A percentile compares a stretch with the other conserved stretches of the same genome.
These are phyloP conservation scores for Tanytarsus gracilentus DNA, from an alignment of 2,888 invertebrate species.

Conservation along the genomic window DNA sequence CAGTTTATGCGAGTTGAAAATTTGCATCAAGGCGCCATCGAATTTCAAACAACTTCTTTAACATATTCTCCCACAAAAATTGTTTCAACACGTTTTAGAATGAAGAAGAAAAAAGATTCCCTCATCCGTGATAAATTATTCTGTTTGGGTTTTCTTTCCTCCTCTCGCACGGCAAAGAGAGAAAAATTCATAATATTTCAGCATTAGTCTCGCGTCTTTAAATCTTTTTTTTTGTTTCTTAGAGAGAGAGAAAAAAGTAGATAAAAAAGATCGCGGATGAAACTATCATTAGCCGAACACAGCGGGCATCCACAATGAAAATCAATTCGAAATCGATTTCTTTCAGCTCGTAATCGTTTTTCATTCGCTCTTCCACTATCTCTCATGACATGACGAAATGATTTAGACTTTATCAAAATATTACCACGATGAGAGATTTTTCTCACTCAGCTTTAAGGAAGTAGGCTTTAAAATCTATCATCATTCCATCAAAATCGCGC, in stretches of 20 bases:
- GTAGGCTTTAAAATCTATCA: constrained; percentile 22
- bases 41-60: not conserved
- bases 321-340: constrained; percentile 20
- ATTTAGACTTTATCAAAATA: not conserved
- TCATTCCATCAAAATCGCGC: constrained; percentile 14
- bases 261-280: not conserved
- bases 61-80: not conserved
- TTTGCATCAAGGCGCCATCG: not conserved
- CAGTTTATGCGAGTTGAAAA: not conserved
- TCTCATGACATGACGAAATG: not conserved
- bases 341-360: constrained; percentile 1
- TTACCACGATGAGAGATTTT: not conserved
- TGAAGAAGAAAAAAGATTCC: no score
- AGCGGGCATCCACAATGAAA: constrained; percentile 13
- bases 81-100: constrained; percentile 1
- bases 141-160: not conserved
- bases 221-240: not conserved
- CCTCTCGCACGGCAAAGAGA: not conserved
- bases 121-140: not conserved
- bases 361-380: not conserved
- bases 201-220: not conserved
- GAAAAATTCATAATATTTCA: not conserved
- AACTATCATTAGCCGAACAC: constrained; percentile 10
- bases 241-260: not conserved
- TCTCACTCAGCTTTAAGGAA: constrained; percentile 18